phyloP scores from a whole-genome alignment of 2,113 vertebrate genomes.

The Lynx canadensis region DNA sequence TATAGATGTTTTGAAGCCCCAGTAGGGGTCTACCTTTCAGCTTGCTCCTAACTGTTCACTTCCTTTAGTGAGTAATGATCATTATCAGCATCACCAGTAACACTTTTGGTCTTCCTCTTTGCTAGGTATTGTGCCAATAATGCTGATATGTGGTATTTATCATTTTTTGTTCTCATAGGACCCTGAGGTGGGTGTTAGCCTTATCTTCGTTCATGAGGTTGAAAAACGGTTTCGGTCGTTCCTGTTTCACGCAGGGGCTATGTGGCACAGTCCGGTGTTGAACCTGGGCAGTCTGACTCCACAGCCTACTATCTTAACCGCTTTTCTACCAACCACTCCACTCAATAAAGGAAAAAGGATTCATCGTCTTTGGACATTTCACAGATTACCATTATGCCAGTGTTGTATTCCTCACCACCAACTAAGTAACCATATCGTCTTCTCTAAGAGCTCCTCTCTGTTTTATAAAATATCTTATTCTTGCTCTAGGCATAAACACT shows the following conservation, averaged over 20 bases:
- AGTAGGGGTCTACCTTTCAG: not conserved
- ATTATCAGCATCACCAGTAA: not conserved
- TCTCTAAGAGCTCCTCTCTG: conserved; percentile 2
- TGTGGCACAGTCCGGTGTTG: not conserved
- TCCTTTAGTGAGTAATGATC: not conserved
- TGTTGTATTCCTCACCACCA: conserved; percentile 5
- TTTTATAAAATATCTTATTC: conserved; percentile 53
- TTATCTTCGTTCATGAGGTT: not conserved
- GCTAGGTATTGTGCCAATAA: not conserved
- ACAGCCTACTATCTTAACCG: not conserved
- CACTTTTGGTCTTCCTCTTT: not conserved
- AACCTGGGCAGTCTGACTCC: not conserved
- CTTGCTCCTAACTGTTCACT: not conserved
- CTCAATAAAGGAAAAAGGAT: not conserved
- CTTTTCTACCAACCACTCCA: not conserved
- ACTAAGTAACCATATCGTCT: conserved; percentile 12
- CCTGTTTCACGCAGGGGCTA: not conserved
- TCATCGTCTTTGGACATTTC: not conserved
- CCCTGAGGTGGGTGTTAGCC: not conserved
- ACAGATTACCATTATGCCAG: not conserved
- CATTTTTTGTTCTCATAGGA: not conserved
- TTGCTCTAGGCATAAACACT: conserved; percentile 56
- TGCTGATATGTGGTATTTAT: not conserved
- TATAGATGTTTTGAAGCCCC: not conserved
- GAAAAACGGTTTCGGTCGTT: not conserved